Percentiles rank a stretch among this genome's conserved stretches.
These are phyloP conservation scores for Myotis daubentonii DNA, from an alignment of 2,797 vertebrate species.

Conservation along the genomic window DNA sequence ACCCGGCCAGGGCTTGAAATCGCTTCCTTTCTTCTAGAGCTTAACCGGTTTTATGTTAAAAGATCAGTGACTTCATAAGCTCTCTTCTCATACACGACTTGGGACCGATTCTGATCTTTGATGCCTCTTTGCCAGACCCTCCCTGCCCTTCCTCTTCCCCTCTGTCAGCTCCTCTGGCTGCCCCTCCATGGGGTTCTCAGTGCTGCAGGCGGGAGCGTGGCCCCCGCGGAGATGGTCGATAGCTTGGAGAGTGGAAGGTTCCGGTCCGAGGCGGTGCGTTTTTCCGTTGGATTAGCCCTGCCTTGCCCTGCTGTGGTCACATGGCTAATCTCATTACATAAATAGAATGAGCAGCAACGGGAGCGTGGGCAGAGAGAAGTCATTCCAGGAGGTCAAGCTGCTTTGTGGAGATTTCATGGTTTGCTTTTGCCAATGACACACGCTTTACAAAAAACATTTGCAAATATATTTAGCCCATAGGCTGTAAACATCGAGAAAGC, in stretches of 20 bases:
- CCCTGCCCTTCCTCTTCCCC: neutral
- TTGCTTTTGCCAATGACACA: neutral
- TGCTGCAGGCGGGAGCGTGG: neutral
- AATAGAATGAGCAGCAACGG: conserved; percentile 18
- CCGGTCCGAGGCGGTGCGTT: neutral
- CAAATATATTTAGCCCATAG: neutral
- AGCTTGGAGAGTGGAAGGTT: neutral
- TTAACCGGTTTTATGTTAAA: neutral
- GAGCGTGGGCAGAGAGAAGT: conserved; percentile 34
- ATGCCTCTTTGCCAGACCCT: neutral
- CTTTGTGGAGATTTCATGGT: conserved; percentile 34
- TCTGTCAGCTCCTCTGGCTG: neutral
- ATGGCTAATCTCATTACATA: conserved; percentile 61
- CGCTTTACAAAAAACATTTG: neutral
- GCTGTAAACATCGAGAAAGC: neutral
- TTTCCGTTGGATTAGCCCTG: conserved; percentile 45
- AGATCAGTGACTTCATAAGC: neutral
- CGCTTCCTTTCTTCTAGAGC: neutral
- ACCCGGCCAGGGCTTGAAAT: neutral
- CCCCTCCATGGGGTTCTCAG: neutral
- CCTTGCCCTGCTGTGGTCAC: conserved; percentile 33
- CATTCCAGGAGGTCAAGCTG: neutral
- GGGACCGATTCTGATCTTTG: neutral
- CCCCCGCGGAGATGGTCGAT: neutral
- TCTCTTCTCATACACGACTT: neutral